Base-by-base conservation (phyloP, 2,888 invertebrate genomes). In the Rhagophthalmus giganteus region DNA sequence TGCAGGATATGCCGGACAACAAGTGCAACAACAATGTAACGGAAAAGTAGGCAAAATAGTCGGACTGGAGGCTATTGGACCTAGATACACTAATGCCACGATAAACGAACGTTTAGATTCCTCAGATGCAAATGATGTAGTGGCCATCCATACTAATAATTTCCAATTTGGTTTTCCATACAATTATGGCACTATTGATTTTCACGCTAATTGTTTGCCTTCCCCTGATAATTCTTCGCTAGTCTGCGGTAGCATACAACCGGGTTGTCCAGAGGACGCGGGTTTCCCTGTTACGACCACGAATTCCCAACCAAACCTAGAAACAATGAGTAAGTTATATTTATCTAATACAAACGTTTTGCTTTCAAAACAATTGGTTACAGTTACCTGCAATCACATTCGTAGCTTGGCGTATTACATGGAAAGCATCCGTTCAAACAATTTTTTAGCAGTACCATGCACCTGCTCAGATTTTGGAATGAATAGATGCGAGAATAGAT, bases 71-170 rank as follows among this genome's bases (percentile, higher is more conserved):
- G 7, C 20, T 3, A 7, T 7, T 20, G 20, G 20, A 3, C 20
- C 20, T 20, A 7, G 20, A 20, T 20, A 20, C 7, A 5, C 3
- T 20, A 7, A 7, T 7, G 20, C 7, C 7, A 3, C 20, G 7
- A 3, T 5, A 7, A 20, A 25, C 2, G 4, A 25, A 25, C 37
- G 37, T 24, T 37, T 37, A 25, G 37, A 37, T 10, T 20, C 10
- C 8, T 25, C 10, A 8, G 37, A 37, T 10, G 37, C 37, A 4
- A n/a, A 12, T 6, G 9, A 7, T 24, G 37, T 37, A 4, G 24
- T 24, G n/a, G 26, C 8, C 8, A 11, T 37, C 13, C 37, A 37
- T 37, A 37, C 37, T 2, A 37, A 24, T 26, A 25, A n/a, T 7
- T 9, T 2, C 7, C 37, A 25, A 6, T 7, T 9, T 7, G 3